A percentile compares a stretch with the other conserved stretches of the same genome.
phyloP scores from a whole-genome alignment of 2,797 vertebrate genomes.

The Benthosema pterotum region DNA sequence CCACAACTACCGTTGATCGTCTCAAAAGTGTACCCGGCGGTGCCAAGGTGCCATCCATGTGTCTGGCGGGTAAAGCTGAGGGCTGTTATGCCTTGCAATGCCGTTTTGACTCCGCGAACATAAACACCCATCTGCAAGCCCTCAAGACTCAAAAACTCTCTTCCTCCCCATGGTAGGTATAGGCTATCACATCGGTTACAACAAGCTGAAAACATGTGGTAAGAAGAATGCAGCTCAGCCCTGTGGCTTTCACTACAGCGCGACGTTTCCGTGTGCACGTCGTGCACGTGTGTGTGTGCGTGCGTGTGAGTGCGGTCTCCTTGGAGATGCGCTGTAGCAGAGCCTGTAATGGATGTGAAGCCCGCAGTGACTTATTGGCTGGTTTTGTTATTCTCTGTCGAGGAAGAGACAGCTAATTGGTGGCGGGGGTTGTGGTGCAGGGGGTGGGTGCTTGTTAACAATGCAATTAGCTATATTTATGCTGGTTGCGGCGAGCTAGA shows the following conservation, averaged over 20 bases:
- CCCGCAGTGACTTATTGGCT: conserved; percentile 60
- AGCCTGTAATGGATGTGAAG: conserved; percentile 55
- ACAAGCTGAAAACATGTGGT: conserved; percentile 5
- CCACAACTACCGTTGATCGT: too few species aligned
- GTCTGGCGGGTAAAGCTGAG: too few species aligned
- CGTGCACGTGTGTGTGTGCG: too few species aligned
- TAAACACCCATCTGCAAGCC: too few species aligned
- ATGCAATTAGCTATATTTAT: conserved; percentile 68
- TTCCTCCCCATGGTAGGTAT: not conserved
- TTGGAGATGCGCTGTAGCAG: conserved; percentile 50
- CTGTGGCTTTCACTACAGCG: too few species aligned
- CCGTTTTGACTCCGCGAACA: too few species aligned
- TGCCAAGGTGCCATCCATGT: too few species aligned
- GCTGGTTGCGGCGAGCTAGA: too few species aligned
- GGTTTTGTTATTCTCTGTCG: conserved; percentile 69
- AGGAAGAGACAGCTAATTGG: conserved; percentile 64
- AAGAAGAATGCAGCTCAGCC: not conserved
- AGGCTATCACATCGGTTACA: conserved; percentile 28
- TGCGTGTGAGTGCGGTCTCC: conserved; percentile 37
- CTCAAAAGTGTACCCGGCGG: too few species aligned
- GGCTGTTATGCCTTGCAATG: too few species aligned
- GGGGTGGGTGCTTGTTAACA: conserved; percentile 25
- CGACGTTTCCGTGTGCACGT: too few species aligned
- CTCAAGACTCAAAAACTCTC: too few species aligned
- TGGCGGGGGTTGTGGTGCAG: conserved; percentile 12